Evolutionary conservation across 2,888 invertebrate species (phyloP).

Genomic region (Dicycla oo): DNA sequence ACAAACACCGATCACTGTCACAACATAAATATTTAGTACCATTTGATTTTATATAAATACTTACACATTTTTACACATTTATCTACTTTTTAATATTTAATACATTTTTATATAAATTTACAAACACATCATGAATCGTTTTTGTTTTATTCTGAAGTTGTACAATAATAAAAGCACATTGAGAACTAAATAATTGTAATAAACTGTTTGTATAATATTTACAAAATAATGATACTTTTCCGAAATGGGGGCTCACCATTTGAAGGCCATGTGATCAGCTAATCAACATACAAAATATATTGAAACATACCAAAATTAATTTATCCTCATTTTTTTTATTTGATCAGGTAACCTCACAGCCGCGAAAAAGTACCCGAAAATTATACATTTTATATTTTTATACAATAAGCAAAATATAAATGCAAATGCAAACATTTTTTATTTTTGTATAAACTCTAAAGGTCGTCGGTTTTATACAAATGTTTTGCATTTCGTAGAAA

Average conservation of each 20-base stretch:
- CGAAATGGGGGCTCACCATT: slow-evolving; percentile 89
- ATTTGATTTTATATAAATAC: slow-evolving; percentile 59
- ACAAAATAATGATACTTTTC: slow-evolving; percentile 78
- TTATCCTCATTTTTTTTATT: slow-evolving; percentile 35
- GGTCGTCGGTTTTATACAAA: slow-evolving; percentile 47
- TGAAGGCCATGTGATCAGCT: slow-evolving; percentile 76
- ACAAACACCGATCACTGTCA: slow-evolving; percentile 64
- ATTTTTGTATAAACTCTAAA: slow-evolving; percentile 49
- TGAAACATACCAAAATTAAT: slow-evolving; percentile 54
- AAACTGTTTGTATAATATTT: slow-evolving; percentile 63
- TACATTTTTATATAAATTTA: slow-evolving; percentile 64
- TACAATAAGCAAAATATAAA: slow-evolving; percentile 59
- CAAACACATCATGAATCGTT: slow-evolving; percentile 57
- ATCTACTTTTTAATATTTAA: slow-evolving; percentile 63
- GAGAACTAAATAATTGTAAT: slow-evolving; percentile 47
- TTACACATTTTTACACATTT: slow-evolving; percentile 67
- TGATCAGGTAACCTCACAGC: slow-evolving; percentile 79
- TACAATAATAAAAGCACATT: slow-evolving; percentile 64
- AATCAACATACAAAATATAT: slow-evolving; percentile 70
- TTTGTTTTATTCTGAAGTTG: slow-evolving; percentile 50
- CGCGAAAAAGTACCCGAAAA: slow-evolving; percentile 79
- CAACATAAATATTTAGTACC: slow-evolving; percentile 68
- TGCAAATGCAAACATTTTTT: slow-evolving; percentile 56
- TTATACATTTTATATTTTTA: slow-evolving; percentile 53
- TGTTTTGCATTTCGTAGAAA: slow-evolving; percentile 52